Base-by-base conservation (phyloP, 2,888 invertebrate genomes). In the Hypselothyrea guttata region DNA sequence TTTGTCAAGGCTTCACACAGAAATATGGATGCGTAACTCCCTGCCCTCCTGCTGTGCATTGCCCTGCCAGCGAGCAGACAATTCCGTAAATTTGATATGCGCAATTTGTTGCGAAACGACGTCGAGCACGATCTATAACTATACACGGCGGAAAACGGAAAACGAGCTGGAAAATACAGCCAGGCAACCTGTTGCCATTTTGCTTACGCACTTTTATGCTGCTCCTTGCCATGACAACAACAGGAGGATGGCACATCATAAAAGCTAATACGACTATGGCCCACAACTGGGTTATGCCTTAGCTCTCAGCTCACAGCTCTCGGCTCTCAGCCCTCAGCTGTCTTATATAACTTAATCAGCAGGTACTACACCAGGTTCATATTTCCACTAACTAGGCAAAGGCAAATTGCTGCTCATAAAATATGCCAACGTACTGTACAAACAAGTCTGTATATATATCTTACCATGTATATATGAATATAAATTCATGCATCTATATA, bases 11-110 rank as follows among this genome's bases (percentile, higher is more conserved):
- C 62, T 69, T 68, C 71, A 46, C 28, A 33, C 71, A 56, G 40
- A 48, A 68, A 64, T 68, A 62, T 58, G 47, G 42, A 33, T 40
- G 31, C 15, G 30, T 8, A 18, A n/a, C n/a, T n/a, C n/a, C n/a
- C n/a, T 9, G 7, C 22, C 46, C 13, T 12, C 7, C 44, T 28
- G 12, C 47, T 47, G 18, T 59, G 48, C 58, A 49, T 18, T 45
- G 56, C 52, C 31, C 18, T 18, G 9, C 18, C 61, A 72, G 13
- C 47, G 54, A 47, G 54, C 35, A 55, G 78, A 78, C 79, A 81
- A 78, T 82, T 82, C 63, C 63, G 83, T 74, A 82, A 81, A 81
- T 81, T 81, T 84, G 83, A 84, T 81, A 81, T 81, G 83, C 83
- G 81, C 81, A 81, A 81, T 81, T 81, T 81, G 83, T 84, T 81